phyloP scores from a whole-genome alignment of 2,113 vertebrate species.

The Ageneiosus marmoratus region DNA sequence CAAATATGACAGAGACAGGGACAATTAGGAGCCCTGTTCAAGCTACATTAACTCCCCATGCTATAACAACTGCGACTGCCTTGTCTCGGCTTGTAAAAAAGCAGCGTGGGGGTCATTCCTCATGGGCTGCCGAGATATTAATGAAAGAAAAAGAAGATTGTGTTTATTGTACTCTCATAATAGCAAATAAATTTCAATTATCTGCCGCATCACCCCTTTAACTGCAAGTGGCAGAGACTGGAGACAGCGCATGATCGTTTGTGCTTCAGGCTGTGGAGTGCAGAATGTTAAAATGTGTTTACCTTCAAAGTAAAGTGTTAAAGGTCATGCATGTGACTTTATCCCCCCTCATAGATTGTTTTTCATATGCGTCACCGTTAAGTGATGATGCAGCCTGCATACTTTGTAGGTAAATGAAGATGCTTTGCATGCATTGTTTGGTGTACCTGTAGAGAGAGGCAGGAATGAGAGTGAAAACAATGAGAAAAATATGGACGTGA shows the following conservation, averaged over 20 bases:
- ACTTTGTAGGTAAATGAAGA: slow-evolving; percentile 25
- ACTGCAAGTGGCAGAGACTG: slow-evolving; percentile 76
- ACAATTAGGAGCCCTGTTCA: slow-evolving; percentile 97
- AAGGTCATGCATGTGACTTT: slow-evolving; percentile 48
- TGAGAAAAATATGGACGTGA: neutral
- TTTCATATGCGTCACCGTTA: neutral
- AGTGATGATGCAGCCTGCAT: slow-evolving; percentile 20
- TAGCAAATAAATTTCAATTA: slow-evolving; percentile 98
- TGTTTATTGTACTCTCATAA: slow-evolving; percentile 93
- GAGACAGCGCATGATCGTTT: slow-evolving; percentile 7
- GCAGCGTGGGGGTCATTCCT: slow-evolving; percentile 84
- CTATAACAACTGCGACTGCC: slow-evolving; percentile 88
- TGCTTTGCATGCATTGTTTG: slow-evolving; percentile 26
- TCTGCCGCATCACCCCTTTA: slow-evolving; percentile 87
- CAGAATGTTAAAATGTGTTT: slow-evolving; percentile 18
- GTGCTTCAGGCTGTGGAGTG: slow-evolving; percentile 11
- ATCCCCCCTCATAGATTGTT: neutral
- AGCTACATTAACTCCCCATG: slow-evolving; percentile 98
- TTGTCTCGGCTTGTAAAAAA: slow-evolving; percentile 89
- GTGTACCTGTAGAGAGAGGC: slow-evolving; percentile 12
- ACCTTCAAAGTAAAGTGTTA: slow-evolving; percentile 7
- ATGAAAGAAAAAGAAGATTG: slow-evolving; percentile 88
- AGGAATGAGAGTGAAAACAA: slow-evolving; percentile 2
- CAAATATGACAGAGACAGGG: slow-evolving; percentile 99
- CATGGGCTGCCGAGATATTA: slow-evolving; percentile 85